Percentiles rank a stretch among this genome's conserved stretches.
phyloP scores from a whole-genome alignment of 2,113 vertebrate genomes.

The Tragulus kanchil region DNA sequence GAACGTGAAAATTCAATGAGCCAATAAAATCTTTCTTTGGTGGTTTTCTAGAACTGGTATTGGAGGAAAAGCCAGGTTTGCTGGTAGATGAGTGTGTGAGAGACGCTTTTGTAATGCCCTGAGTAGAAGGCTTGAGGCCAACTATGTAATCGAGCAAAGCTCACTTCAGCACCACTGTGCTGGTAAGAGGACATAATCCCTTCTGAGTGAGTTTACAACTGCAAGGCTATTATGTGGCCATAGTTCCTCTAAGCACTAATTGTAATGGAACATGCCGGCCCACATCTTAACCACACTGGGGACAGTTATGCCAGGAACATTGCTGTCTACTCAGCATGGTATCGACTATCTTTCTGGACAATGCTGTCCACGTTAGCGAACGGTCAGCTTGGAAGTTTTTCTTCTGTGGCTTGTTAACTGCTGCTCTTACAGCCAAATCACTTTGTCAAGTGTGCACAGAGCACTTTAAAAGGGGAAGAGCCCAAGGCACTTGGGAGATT shows the following conservation, averaged over 20 bases:
- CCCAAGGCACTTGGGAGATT: background rate
- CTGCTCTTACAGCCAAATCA: background rate
- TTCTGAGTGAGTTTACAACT: constrained; percentile 45
- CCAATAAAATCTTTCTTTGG: constrained; percentile 46
- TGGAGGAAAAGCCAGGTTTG: constrained; percentile 51
- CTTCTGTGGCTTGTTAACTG: constrained; percentile 12
- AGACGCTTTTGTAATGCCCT: background rate
- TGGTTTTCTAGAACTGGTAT: constrained; percentile 36
- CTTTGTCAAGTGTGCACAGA: background rate
- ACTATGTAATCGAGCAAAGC: constrained; percentile 45
- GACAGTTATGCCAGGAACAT: background rate
- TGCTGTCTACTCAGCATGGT: background rate
- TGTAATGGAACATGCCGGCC: background rate
- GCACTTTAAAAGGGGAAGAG: background rate
- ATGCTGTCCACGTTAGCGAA: constrained; percentile 21
- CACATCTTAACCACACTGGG: constrained; percentile 7
- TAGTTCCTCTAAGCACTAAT: constrained; percentile 22
- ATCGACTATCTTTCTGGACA: background rate
- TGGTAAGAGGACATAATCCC: constrained; percentile 2
- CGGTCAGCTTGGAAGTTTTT: background rate
- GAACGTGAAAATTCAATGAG: constrained; percentile 45
- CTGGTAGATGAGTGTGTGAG: constrained; percentile 50
- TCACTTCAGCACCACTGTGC: background rate
- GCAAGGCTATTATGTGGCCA: background rate
- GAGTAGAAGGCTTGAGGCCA: constrained; percentile 36